Percentiles rank a stretch among this genome's conserved stretches.
These are phyloP conservation scores for Myocastor coypus DNA, from an alignment of 2,113 vertebrate genomes.

Conservation along the genomic window DNA sequence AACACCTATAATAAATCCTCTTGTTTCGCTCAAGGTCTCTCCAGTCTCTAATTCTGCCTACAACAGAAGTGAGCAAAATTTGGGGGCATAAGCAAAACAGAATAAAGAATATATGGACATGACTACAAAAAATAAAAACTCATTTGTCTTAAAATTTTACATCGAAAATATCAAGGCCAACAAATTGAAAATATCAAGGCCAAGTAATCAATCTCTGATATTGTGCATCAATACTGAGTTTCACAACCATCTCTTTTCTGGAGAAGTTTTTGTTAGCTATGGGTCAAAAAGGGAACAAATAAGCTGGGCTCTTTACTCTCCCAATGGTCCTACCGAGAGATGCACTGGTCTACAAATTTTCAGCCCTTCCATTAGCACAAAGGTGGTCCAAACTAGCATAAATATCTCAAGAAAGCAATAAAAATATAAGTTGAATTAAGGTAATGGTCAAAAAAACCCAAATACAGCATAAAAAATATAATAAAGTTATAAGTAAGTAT, in stretches of 20 bases:
- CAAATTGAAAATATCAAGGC: neutral
- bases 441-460: neutral
- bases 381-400: neutral
- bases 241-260: neutral
- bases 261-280: slow-evolving; percentile 23
- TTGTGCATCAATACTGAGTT: neutral
- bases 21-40: neutral
- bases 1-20: neutral
- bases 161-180: slow-evolving; percentile 16
- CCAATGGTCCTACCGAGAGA: neutral
- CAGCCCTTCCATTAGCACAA: slow-evolving; percentile 9
- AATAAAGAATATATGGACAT: neutral
- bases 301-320: neutral
- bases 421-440: slow-evolving; percentile 23
- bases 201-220: neutral
- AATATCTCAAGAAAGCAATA: neutral
- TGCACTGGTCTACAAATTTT: neutral
- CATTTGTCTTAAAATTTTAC: neutral
- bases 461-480: neutral
- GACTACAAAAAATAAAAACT: slow-evolving; percentile 7
- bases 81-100: neutral
- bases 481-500: neutral
- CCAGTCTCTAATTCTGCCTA: neutral
- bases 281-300: neutral
- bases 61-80: neutral